Conservation (phyloP, 2,797 vertebrate species). For the Manis crassicaudata region DNA sequence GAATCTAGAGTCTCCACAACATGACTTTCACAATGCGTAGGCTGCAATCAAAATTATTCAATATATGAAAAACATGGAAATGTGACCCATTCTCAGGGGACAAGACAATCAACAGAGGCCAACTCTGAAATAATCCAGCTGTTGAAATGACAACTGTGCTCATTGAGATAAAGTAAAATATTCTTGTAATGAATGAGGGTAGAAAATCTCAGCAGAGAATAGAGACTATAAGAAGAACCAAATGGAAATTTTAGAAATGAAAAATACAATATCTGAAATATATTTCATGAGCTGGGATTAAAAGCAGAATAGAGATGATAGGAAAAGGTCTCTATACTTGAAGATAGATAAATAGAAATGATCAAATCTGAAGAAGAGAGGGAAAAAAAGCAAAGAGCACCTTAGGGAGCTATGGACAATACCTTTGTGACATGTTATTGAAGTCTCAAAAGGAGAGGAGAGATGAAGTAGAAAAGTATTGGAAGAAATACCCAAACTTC, state of each 20-base stretch:
- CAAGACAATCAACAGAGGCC: not conserved
- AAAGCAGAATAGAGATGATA: not conserved
- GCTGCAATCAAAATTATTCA: not conserved
- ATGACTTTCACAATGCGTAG: not conserved
- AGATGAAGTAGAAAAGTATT: not conserved
- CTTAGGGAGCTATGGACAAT: not conserved
- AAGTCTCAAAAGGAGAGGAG: not conserved
- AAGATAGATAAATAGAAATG: not conserved
- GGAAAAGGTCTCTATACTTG: not conserved
- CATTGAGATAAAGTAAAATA: constrained; percentile 8
- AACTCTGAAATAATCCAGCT: not conserved
- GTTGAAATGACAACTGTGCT: not conserved
- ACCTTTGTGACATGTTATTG: not conserved
- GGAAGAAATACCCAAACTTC: not conserved
- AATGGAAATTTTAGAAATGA: constrained; percentile 19
- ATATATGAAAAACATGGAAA: not conserved
- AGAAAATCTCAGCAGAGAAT: not conserved
- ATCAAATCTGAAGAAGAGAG: not conserved
- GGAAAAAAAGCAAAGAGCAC: not conserved
- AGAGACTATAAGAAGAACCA: not conserved
- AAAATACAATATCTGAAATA: not conserved
- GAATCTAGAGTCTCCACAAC: not conserved
- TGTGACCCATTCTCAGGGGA: not conserved
- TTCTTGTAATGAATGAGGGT: not conserved
- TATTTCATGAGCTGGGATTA: not conserved